Conservation (phyloP, 2,888 invertebrate genomes). For the Eupelmus urozonus region DNA sequence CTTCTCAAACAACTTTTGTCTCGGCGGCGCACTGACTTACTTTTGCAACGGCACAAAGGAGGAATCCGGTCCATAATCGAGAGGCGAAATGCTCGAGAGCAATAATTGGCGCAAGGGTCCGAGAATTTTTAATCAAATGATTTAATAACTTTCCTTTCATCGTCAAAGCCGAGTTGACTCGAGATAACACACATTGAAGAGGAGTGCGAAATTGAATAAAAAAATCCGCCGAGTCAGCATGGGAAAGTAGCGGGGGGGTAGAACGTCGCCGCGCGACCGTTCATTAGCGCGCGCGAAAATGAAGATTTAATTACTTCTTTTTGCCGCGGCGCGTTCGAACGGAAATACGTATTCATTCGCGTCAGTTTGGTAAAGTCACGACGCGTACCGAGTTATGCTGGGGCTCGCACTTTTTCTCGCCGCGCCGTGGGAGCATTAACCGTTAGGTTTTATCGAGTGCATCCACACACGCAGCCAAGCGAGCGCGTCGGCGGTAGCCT, state of each 20-base stretch:
- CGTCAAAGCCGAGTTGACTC: not conserved
- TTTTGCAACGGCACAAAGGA: too few relatives aligned
- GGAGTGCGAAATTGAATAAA: slow-evolving; percentile 26
- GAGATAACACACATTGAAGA: not conserved
- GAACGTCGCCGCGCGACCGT: not conserved
- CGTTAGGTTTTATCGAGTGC: slow-evolving; percentile 52
- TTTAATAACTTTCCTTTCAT: slow-evolving; percentile 12
- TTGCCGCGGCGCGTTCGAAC: slow-evolving; percentile 10
- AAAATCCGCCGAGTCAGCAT: slow-evolving; percentile 43
- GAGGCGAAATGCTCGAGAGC: too few relatives aligned
- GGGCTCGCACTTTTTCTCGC: slow-evolving; percentile 13
- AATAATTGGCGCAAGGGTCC: not conserved
- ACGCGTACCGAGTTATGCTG: not conserved
- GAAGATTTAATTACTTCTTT: slow-evolving; percentile 50
- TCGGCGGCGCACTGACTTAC: too few relatives aligned
- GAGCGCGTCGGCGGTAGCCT: slow-evolving; percentile 4
- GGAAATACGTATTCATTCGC: slow-evolving; percentile 30
- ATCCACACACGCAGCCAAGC: slow-evolving; percentile 29
- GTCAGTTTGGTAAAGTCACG: slow-evolving; percentile 50
- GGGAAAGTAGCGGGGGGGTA: not conserved
- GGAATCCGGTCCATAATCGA: too few relatives aligned
- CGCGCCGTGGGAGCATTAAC: slow-evolving; percentile 29
- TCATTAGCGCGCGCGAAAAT: slow-evolving; percentile 41
- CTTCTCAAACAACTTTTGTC: too few relatives aligned
- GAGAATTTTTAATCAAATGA: slow-evolving; percentile 30